A percentile compares a stretch with the other conserved stretches of the same genome.
These are phyloP conservation scores for Limnephilus lunatus DNA, from an alignment of 2,888 invertebrate species.

Conservation along the genomic window DNA sequence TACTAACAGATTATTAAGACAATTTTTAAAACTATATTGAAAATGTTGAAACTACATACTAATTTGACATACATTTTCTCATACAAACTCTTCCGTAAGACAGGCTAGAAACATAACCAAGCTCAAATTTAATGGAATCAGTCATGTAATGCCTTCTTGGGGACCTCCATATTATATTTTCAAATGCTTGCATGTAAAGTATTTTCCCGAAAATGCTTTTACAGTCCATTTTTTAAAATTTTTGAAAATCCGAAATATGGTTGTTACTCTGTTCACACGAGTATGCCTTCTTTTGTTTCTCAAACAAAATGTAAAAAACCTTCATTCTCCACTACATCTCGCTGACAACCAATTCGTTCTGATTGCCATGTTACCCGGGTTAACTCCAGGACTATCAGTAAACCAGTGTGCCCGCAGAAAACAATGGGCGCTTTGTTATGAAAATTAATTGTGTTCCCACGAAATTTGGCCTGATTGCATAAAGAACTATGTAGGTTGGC, in stretches of 20 bases:
- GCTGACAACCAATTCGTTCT: neutral
- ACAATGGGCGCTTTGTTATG: conserved; percentile 30
- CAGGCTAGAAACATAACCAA: too few species aligned
- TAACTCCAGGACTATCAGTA: neutral
- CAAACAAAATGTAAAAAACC: neutral
- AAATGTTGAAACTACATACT: too few species aligned
- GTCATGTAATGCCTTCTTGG: too few species aligned
- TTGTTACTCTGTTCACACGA: neutral
- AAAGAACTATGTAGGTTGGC: neutral
- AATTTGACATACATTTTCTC: too few species aligned
- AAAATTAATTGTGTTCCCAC: conserved; percentile 32
- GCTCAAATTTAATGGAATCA: too few species aligned
- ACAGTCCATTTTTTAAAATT: too few species aligned
- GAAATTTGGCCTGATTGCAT: conserved; percentile 1
- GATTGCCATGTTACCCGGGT: neutral
- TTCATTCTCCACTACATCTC: neutral
- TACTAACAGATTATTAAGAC: too few species aligned
- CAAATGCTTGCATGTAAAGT: too few species aligned
- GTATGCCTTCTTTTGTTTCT: neutral
- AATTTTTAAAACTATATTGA: too few species aligned
- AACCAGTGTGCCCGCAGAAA: neutral
- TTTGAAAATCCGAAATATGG: neutral
- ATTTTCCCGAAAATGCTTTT: too few species aligned
- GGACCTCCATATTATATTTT: too few species aligned
- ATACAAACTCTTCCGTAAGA: too few species aligned